These are phyloP conservation scores for Eudemis profundana DNA, from an alignment of 2,888 invertebrate genomes.

Conservation along the genomic window DNA sequence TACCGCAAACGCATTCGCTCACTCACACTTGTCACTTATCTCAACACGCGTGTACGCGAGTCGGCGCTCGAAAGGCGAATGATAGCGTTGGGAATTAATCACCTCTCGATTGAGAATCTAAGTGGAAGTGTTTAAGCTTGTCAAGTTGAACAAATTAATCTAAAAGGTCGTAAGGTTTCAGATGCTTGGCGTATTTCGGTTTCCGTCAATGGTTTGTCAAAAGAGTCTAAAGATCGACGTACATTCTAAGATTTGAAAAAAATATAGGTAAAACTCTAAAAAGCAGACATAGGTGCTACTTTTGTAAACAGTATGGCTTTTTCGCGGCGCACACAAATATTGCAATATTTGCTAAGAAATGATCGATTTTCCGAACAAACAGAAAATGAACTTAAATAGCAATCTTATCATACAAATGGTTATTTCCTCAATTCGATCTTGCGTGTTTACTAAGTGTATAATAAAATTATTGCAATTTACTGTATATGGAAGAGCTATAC, in stretches of 20 bases:
- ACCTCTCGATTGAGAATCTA: conserved; percentile 18
- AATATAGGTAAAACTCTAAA: not conserved
- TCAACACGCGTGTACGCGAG: conserved; percentile 60
- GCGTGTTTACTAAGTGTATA: conserved; percentile 21
- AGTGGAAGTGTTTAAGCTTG: conserved; percentile 15
- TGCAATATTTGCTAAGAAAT: not conserved
- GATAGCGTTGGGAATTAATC: conserved; percentile 47
- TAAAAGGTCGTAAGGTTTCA: conserved; percentile 26
- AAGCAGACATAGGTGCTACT: too few species aligned
- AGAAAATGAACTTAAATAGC: not conserved
- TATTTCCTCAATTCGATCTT: conserved; percentile 23
- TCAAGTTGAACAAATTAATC: conserved; percentile 12
- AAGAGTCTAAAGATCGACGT: not conserved
- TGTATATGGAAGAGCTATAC: not conserved
- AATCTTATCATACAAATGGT: conserved; percentile 8
- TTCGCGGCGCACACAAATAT: not conserved
- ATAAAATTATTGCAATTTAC: conserved; percentile 6
- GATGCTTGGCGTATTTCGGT: conserved; percentile 3
- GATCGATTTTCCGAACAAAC: not conserved
- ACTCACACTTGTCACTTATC: conserved; percentile 42
- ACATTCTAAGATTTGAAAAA: not conserved
- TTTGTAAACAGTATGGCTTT: not conserved
- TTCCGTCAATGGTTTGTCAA: not conserved
- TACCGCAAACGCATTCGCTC: conserved; percentile 77
- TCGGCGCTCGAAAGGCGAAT: conserved; percentile 63